Evolutionary conservation across 2,888 invertebrate species (phyloP).

Genomic region (Galerucella pusilla): DNA sequence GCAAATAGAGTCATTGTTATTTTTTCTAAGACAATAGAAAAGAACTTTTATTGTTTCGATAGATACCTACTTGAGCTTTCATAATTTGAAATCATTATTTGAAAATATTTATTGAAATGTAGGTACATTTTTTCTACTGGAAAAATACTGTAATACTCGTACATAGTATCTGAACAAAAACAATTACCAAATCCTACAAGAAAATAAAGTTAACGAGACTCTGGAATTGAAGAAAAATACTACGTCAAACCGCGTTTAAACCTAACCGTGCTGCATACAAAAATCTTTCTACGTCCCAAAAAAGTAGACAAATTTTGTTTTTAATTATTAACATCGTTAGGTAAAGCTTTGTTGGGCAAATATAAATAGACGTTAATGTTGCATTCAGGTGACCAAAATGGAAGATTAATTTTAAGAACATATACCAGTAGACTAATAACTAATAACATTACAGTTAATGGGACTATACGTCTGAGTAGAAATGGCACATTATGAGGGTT

Average conservation of each 20-base stretch:
- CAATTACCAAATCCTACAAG: too few relatives aligned
- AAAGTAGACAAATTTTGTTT: too few relatives aligned
- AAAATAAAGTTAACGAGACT: too few relatives aligned
- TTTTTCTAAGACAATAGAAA: background rate
- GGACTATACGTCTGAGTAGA: slow-evolving; percentile 37
- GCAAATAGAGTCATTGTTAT: background rate
- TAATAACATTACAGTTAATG: slow-evolving; percentile 35
- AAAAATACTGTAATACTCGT: too few relatives aligned
- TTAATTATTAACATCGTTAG: too few relatives aligned
- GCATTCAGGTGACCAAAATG: slow-evolving; percentile 28
- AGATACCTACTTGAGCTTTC: background rate
- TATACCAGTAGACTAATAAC: slow-evolving; percentile 27
- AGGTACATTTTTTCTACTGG: too few relatives aligned
- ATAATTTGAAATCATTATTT: background rate
- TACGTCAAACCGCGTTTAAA: too few relatives aligned
- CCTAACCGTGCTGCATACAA: too few relatives aligned
- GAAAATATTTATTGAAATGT: background rate
- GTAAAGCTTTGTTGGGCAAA: background rate
- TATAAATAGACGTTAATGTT: background rate
- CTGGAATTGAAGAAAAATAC: too few relatives aligned
- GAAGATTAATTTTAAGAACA: slow-evolving; percentile 12
- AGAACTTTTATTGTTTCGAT: background rate
- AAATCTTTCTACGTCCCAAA: too few relatives aligned
- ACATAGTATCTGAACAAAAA: too few relatives aligned
- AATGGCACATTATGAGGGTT: slow-evolving; percentile 45